Conservation (phyloP, 2,797 vertebrate species). For the Pangasius macronema region DNA sequence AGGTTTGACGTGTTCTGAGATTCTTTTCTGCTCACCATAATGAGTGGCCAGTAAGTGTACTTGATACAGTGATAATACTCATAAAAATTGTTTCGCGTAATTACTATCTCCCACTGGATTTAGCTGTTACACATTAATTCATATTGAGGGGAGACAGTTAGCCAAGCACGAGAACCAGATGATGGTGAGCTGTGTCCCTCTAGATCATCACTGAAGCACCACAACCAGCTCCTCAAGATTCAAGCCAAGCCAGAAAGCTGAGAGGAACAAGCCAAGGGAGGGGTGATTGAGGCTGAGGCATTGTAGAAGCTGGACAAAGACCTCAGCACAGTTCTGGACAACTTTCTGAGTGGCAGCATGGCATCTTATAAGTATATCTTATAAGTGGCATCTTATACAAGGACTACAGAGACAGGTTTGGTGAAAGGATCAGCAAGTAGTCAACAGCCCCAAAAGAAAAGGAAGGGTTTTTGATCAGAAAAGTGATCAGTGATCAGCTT, state of each 20-base stretch:
- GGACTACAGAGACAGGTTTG: neutral
- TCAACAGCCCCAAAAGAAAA: neutral
- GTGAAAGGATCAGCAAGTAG: neutral
- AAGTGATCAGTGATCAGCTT: neutral
- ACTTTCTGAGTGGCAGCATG: neutral
- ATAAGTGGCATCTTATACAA: no score
- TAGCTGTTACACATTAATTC: neutral
- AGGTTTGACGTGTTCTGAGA: neutral
- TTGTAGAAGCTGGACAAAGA: neutral
- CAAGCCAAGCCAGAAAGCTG: neutral
- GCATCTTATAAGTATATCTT: no score
- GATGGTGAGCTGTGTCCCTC: neutral
- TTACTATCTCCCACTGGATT: neutral
- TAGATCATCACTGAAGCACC: neutral
- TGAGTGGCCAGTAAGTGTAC: neutral
- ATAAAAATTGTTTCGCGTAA: neutral
- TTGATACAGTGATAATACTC: neutral
- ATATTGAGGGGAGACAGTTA: no score
- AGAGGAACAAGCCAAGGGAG: neutral
- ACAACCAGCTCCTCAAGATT: neutral
- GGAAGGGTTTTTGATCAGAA: neutral
- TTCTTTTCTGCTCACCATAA: neutral
- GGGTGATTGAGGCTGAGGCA: neutral
- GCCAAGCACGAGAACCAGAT: neutral
- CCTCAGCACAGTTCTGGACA: neutral